Evolutionary conservation across 2,888 invertebrate genomes (phyloP), one percentile per base, ranked within the genome.

Genomic region (Chrysopilus asiliformis): DNA sequence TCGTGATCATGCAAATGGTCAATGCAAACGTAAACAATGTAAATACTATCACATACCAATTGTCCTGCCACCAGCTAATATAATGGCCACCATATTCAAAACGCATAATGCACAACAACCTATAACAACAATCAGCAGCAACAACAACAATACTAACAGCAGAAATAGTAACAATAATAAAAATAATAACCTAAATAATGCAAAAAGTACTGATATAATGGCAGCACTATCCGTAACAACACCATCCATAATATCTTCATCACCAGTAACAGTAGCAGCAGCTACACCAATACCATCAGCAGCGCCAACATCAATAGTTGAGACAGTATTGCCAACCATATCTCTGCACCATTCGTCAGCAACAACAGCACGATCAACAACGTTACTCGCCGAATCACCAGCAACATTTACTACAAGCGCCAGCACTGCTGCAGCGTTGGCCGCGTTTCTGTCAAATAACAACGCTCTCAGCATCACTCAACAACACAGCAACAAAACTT

Each of bases 1-100:
- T 69, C 85, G 90, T 67, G 90, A 91, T 74, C 87, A 87, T 66
- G 87, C 85, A 60, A 87, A 87, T 67, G 89, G 89, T 68, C 77
- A 83, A 68, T 91, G 91, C 70, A 76, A 81, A 65, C 84, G 90
- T 68, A 80, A 85, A 68, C 77, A 82, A 68, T 91, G 91, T 80
- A 91, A 90, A 78, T 91, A 87, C 76, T 91, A 90, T 77, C 90
- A 91, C 76, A 87, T 91, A 76, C 89, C 90, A 58, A 78, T 87
- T 65, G 79, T 77, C 60, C 70, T 86, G 74, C 85, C 85, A 59
- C 84, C 85, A 59, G 85, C 85, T 57, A 74, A 76, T 54, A 68
- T 76, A 58, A 76, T 77, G 76, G 76, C 76, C 57, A 72, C 74
- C 44, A 53, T 60, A 49, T 66, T 68, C 53, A 67, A 60, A 53